Percentiles rank a stretch among this genome's conserved stretches.
Evolutionary conservation across 2,113 vertebrate genomes (phyloP).

Genomic region (Istiophorus platypterus): DNA sequence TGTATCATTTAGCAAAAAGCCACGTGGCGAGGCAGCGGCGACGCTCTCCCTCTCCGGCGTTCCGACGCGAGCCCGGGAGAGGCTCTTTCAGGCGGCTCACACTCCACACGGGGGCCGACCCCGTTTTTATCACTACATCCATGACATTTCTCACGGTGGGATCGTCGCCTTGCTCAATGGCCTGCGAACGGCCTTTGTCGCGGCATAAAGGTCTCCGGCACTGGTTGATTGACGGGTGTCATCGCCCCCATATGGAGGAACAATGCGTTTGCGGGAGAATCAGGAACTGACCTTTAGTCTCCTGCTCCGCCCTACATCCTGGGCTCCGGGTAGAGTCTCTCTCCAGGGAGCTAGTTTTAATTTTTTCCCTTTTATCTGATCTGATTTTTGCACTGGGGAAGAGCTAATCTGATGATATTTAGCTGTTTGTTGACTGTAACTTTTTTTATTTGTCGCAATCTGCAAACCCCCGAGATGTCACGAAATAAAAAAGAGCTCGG

Average conservation of each 20-base stretch:
- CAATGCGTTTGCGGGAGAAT: constrained; percentile 38
- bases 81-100: background rate
- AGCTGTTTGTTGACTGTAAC: background rate
- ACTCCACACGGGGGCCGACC: background rate
- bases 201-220: constrained; percentile 52
- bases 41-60: background rate
- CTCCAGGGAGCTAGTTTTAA: constrained; percentile 21
- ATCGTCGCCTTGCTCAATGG: constrained; percentile 21
- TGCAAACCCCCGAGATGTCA: background rate
- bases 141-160: constrained; percentile 71
- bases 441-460: background rate
- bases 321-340: constrained; percentile 19
- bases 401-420: constrained; percentile 54
- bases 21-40: background rate
- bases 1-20: constrained; percentile 49
- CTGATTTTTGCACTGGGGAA: background rate
- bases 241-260: constrained; percentile 10
- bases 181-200: constrained; percentile 37
- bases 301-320: background rate
- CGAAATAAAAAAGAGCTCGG: background rate
- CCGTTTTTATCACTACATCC: constrained; percentile 46
- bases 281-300: constrained; percentile 61
- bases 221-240: constrained; percentile 75
- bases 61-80: constrained; percentile 2
- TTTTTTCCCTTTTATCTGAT: constrained; percentile 13